These are phyloP conservation scores for Gambelia wislizenii DNA, from an alignment of 2,797 vertebrate genomes.

Conservation along the genomic window DNA sequence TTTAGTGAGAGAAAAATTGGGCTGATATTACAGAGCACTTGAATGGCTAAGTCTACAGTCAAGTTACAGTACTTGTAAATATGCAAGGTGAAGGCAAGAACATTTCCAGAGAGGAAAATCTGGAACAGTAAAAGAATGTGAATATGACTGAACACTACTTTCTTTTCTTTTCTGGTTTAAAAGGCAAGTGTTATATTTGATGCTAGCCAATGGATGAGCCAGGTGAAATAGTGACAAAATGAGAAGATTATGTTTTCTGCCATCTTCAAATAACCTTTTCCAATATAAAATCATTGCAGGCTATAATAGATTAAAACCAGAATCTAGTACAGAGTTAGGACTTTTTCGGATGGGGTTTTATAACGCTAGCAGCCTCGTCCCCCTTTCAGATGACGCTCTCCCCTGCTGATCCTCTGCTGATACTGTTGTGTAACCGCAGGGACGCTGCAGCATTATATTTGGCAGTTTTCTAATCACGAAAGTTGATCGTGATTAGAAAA, in stretches of 20 bases:
- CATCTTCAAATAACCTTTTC: background rate
- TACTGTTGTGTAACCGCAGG: no score
- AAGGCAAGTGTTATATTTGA: background rate
- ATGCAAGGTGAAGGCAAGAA: constrained; percentile 13
- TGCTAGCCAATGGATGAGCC: background rate
- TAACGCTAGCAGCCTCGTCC: no score
- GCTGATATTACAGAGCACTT: constrained; percentile 4
- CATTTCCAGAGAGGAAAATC: constrained; percentile 14
- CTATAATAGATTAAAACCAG: background rate
- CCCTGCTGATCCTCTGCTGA: no score
- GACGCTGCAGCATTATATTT: no score
- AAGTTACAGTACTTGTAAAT: background rate
- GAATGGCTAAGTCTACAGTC: background rate
- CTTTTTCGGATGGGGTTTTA: no score
- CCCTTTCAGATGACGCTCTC: no score
- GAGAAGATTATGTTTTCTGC: background rate
- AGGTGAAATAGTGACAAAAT: constrained; percentile 13
- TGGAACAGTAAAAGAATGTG: constrained; percentile 19
- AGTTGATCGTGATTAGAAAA: no score
- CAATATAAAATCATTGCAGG: background rate
- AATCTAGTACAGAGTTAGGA: background rate
- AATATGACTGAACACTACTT: constrained; percentile 2
- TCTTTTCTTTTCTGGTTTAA: background rate
- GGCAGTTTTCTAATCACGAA: no score
- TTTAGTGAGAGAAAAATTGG: background rate